Evolutionary conservation across 2,888 invertebrate genomes (phyloP).

Genomic region (Rotaria macrura): DNA sequence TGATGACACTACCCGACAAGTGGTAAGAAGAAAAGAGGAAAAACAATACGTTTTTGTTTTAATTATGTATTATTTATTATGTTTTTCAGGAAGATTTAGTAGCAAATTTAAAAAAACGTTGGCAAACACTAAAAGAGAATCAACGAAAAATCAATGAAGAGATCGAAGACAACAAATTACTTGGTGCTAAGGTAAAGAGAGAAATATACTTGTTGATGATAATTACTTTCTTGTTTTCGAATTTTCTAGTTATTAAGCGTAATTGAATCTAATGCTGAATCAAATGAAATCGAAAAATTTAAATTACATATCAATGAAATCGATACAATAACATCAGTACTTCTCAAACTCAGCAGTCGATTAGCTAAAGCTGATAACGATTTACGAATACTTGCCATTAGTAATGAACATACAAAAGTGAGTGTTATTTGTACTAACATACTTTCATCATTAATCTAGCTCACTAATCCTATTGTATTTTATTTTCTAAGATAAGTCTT

Average conservation of each 20-base stretch:
- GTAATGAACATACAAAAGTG: conserved; percentile 57
- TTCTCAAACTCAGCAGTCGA: conserved; percentile 68
- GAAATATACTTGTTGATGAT: too few species aligned
- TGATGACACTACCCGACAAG: not conserved
- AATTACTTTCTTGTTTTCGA: too few species aligned
- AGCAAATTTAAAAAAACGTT: not conserved
- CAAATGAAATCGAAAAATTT: conserved; percentile 60
- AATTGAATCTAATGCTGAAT: not conserved
- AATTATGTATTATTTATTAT: not conserved
- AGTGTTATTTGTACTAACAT: too few species aligned
- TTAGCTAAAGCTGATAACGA: conserved; percentile 67
- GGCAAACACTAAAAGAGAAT: not conserved
- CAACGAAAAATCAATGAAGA: not conserved
- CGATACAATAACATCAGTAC: conserved; percentile 70
- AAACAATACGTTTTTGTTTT: too few species aligned
- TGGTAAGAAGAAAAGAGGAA: not conserved
- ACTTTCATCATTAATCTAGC: too few species aligned
- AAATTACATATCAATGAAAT: conserved; percentile 66
- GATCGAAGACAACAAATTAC: not conserved
- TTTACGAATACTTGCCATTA: conserved; percentile 47
- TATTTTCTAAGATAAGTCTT: conserved; percentile 39
- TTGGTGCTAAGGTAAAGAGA: not conserved
- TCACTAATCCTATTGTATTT: too few species aligned
- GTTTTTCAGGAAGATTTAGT: not conserved
- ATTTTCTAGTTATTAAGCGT: not conserved